Conservation (phyloP, 2,888 invertebrate genomes). For the Acheta domesticus region DNA sequence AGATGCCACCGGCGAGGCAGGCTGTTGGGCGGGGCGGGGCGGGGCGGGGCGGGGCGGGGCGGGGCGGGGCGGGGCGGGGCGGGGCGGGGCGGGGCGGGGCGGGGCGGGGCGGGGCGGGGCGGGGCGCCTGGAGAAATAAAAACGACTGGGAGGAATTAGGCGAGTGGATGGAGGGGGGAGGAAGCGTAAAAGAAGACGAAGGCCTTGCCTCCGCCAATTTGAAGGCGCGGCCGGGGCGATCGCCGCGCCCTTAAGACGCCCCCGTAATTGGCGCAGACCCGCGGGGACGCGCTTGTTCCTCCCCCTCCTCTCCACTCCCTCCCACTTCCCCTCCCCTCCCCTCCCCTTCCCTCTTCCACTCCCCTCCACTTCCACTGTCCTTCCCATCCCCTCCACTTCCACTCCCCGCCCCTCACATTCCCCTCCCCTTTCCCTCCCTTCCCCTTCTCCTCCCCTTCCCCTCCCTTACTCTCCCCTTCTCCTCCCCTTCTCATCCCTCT, state of each 20-base stretch:
- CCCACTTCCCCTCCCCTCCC: too few relatives aligned
- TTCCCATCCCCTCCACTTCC: not conserved
- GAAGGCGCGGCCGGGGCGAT: not conserved
- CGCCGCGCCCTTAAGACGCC: too few relatives aligned
- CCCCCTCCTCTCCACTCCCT: not conserved
- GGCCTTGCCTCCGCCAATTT: not conserved
- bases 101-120: too few relatives aligned
- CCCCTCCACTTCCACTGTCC: too few relatives aligned
- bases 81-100: not conserved
- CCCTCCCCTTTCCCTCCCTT: too few relatives aligned
- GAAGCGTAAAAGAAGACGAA: not conserved
- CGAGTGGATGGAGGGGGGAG: not conserved
- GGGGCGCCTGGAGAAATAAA: not conserved
- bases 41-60: too few relatives aligned
- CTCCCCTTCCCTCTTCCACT: not conserved
- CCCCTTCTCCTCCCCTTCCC: not conserved
- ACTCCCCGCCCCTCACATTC: not conserved
- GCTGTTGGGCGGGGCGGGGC: not conserved
- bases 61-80: too few relatives aligned
- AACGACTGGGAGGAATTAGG: not conserved
- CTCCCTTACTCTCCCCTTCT: not conserved
- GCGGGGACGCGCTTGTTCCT: too few relatives aligned
- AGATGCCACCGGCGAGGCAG: not conserved
- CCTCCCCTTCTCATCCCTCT: not conserved
- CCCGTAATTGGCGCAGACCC: too few relatives aligned